Conservation (phyloP, 2,797 vertebrate genomes). For the Momotus momota region DNA sequence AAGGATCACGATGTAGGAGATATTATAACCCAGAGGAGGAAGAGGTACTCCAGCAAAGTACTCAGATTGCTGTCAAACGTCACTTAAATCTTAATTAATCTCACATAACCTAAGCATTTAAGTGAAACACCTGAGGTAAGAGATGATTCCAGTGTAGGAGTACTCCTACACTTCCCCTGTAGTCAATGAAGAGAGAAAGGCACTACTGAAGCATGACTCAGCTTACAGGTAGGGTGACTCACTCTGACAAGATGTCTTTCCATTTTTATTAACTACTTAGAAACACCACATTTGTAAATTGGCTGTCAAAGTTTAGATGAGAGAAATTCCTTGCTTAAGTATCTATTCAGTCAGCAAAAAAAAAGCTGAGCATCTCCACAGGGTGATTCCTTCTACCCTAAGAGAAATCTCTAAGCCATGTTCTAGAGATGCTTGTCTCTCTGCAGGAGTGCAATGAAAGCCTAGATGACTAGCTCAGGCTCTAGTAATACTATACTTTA, state of each 20-base stretch:
- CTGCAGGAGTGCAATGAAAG: not conserved
- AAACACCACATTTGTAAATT: not conserved
- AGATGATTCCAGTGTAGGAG: slow-evolving; percentile 28
- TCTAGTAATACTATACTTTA: not conserved
- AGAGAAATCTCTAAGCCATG: not conserved
- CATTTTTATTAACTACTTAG: slow-evolving; percentile 55
- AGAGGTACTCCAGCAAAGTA: not conserved
- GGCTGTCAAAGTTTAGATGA: not conserved
- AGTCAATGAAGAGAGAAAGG: slow-evolving; percentile 65
- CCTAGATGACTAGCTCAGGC: not conserved
- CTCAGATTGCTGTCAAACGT: not conserved
- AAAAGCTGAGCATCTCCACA: not conserved
- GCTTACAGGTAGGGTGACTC: slow-evolving; percentile 44
- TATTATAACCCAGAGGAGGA: not conserved
- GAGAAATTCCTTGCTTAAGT: not conserved
- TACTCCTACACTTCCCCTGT: slow-evolving; percentile 19
- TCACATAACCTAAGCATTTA: slow-evolving; percentile 27
- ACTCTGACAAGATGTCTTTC: not conserved
- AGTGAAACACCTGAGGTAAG: slow-evolving; percentile 23
- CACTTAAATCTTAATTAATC: slow-evolving; percentile 44
- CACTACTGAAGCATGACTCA: slow-evolving; percentile 46
- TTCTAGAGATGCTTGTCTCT: not conserved
- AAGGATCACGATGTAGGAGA: not conserved
- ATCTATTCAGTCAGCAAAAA: not conserved
- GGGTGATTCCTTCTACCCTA: not conserved